phyloP scores from a whole-genome alignment of 2,888 invertebrate species.

The Eupithecia tripunctaria region DNA sequence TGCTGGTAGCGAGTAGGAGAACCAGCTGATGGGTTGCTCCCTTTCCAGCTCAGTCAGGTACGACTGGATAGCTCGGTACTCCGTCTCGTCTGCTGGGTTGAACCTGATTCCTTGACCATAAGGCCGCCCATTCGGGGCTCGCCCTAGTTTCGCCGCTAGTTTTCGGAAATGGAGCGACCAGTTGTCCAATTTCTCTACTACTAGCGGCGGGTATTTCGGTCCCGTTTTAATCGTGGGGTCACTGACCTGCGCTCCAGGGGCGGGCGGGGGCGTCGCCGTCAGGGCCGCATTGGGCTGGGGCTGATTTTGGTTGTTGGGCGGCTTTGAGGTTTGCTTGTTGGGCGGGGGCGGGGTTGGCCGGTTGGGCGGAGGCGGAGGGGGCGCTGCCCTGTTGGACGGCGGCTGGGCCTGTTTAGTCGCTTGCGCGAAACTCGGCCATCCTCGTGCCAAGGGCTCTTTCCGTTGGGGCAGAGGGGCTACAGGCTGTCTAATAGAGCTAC shows the following conservation, averaged over 20 bases:
- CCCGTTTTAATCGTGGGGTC: too few relatives aligned
- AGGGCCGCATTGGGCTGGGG: too few relatives aligned
- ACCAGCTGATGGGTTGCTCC: neutral
- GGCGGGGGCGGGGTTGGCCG: too few relatives aligned
- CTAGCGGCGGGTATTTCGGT: conserved; percentile 1
- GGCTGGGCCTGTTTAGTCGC: neutral
- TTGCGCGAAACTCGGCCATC: neutral
- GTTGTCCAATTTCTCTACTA: conserved; percentile 17
- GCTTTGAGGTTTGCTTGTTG: too few relatives aligned
- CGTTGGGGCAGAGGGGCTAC: neutral
- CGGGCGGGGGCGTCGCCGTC: too few relatives aligned
- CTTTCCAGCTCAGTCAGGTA: neutral
- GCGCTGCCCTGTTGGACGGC: neutral
- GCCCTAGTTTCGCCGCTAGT: neutral
- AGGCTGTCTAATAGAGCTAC: neutral
- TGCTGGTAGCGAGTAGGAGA: neutral
- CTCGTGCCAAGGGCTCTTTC: neutral
- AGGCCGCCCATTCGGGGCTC: conserved; percentile 10
- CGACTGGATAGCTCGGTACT: neutral
- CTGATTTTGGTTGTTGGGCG: too few relatives aligned
- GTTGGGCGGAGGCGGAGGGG: too few relatives aligned
- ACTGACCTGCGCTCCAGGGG: too few relatives aligned
- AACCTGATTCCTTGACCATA: neutral
- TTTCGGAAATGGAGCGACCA: conserved; percentile 18
- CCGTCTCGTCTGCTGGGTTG: neutral